Conservation (phyloP, 2,888 invertebrate species). For the Geotrupes spiniger region DNA sequence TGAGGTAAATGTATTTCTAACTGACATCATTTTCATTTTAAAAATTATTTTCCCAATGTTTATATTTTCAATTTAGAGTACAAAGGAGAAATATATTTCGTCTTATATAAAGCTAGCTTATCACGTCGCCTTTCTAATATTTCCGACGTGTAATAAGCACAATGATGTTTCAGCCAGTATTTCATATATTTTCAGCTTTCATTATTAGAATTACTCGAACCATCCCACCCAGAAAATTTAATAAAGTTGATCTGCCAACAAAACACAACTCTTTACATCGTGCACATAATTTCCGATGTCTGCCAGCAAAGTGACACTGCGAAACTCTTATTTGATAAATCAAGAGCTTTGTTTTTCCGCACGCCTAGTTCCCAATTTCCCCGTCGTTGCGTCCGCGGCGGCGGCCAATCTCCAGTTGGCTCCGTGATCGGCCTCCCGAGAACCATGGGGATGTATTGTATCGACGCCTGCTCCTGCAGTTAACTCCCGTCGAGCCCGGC, state of each 20-base stretch:
- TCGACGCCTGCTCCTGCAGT: conserved; percentile 18
- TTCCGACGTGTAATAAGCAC: too few relatives aligned
- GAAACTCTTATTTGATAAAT: conserved; percentile 31
- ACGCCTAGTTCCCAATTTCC: conserved; percentile 43
- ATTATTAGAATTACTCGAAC: conserved; percentile 19
- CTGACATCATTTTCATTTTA: too few relatives aligned
- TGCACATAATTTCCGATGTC: conserved; percentile 39
- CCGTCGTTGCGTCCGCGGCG: conserved; percentile 39
- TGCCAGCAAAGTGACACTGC: conserved; percentile 38
- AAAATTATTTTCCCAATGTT: too few relatives aligned
- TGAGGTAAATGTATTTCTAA: too few relatives aligned
- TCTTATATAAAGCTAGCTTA: too few relatives aligned
- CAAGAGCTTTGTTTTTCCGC: conserved; percentile 41
- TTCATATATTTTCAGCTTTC: too few relatives aligned
- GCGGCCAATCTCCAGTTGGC: conserved; percentile 39
- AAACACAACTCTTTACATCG: conserved; percentile 27
- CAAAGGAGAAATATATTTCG: too few relatives aligned
- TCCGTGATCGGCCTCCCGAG: conserved; percentile 42
- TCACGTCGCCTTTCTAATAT: too few relatives aligned
- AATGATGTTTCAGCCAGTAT: too few relatives aligned
- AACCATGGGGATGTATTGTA: conserved; percentile 31
- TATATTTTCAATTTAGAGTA: too few relatives aligned
- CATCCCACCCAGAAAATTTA: conserved; percentile 31
- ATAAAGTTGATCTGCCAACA: conserved; percentile 29
- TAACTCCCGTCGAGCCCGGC: conserved; percentile 9